Base-by-base conservation (phyloP, 1,140 invertebrate genomes). In the Drosophila azteca region DNA sequence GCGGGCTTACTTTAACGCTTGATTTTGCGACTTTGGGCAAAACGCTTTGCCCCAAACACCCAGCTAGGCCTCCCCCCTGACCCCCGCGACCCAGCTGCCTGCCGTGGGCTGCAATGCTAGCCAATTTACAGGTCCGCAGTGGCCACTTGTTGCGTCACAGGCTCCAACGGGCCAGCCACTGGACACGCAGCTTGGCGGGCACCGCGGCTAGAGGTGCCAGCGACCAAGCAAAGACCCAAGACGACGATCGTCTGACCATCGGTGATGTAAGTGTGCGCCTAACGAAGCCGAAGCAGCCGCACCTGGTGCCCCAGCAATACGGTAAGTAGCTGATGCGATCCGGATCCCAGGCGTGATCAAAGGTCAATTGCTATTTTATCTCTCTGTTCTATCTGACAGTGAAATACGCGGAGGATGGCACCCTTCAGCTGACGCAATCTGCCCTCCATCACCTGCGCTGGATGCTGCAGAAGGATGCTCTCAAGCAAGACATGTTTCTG, bases 401-500 rank as follows among this genome's bases (percentile, higher is more conserved):
- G 24, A 92, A 92, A 59, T 90, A 92, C 60, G 89, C 92, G 17
- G 64, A 81, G 45, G 83, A 92, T 64, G 92, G 93, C 24, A 77
- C 92, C 2, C 91, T 92, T 39, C 89, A 93, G 55, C 77, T 94
- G 51, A 93, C 95, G 57, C 97, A 98, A 92, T 95, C 95, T 49
- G 94, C 94, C n/a, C 91, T 98, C 4, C 94, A 95, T 50, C 96
- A 98, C 91, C 92, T 98, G 76, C 93, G 95, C 94, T 98, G 97
- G 97, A 98, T 98, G 95, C 94, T 98, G 91, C 97, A 98, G 90
- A 98, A 99, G 91, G 97, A 99, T 92, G 87, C 95, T 20, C 92
- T 99, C 1, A 95, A 96, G 1, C 98, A 99, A 92, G 98, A 99
- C 92, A 97, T 99, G 91, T 99, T 99, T 92, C 92, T 99, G 13